Evolutionary conservation across 1,140 invertebrate species (phyloP), one percentile per base, ranked within the genome.

Genomic region (Anoplophora glabripennis): DNA sequence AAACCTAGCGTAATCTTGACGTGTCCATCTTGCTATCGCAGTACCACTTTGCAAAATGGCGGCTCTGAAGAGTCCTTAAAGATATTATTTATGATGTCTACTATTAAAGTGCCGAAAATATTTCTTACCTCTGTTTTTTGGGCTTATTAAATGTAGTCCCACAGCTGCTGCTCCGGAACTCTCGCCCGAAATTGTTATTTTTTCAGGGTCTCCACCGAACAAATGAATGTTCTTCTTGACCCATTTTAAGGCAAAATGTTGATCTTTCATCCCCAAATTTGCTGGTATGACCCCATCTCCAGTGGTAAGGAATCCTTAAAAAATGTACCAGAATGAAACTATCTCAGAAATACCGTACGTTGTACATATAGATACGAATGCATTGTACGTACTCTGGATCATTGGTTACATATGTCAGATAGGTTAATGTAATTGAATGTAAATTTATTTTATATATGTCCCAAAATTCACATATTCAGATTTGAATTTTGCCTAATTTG

Each of bases 251-350:
- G 45, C 45, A n/a, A 47, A 28, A 14, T n/a, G n/a, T 21, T 47
- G 45, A 21, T 47, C 45, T 47, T 47, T 47, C 11, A 47, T n/a
- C 4, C 45, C 45, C 4, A n/a, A n/a, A 18, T 47, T 47, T 28
- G 3, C 45, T n/a, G 45, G 21, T n/a, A 21, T 21, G 2, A 47
- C 45, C 45, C 11, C 11, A 21, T 47, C 45, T 18, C 18, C 38
- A n/a, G 38, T 41, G 2, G n/a, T 41, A 10, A 63, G 38, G 34
- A 60, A 63, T 58, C 66, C 66, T 17, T 28, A 2, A 28, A 28
- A n/a, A n/a, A n/a, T n/a, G n/a, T 28, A 28, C 5, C 5, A 3
- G 5, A 28, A 28, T 28, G 5, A 28, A 28, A 28, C 21, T 28
- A 28, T 28, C 5, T 28, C 2, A 5, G 21, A 28, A n/a, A n/a